Base-by-base conservation (phyloP, 2,797 vertebrate species). In the Botia almorhae region DNA sequence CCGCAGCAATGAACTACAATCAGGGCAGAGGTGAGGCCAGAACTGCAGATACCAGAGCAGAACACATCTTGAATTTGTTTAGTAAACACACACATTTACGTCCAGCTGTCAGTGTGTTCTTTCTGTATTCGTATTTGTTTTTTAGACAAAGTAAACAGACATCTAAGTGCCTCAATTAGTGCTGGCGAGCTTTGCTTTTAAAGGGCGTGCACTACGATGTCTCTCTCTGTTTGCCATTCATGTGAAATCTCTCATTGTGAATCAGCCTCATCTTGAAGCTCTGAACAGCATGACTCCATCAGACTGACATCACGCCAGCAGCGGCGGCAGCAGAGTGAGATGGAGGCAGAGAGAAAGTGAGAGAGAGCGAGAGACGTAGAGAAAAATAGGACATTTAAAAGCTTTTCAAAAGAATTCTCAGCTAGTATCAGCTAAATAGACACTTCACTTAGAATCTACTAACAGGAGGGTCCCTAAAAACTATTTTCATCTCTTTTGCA, bases 261-360 rank as follows among this genome's bases (percentile, higher is more conserved):
- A 79, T 83, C 81, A 83, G 76, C 43, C 50, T 71, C 63, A 73
- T 78, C 75, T 68, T 63, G 61, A 72, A 65, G 68, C 81, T 67
- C 75, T 68, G 69, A 82, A 82, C 74, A 74, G 69, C 63, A 82
- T 43, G 75, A 72, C 69, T 69, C 75, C 75, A 61, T 60, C 75
- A 68, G 69, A 68, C 69, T 82, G 81, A 74, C 81, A 82, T 82
- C 70, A 72, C 39, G 81, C 81, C 81, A 74, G 61, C 69, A 73
- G 33, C 33, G 33, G 75, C 33, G 0, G 74, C 29, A 46, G 53
- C 29, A 58, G 58, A 67, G 60, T 69, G 56, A 53, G 12, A 33
- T 33, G 33, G 4, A 33, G 33, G 33, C 4, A 69, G 43, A 56
- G 17, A 50, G 51, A 58, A 51, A 19, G 50, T 36, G 69, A 72